Base-by-base conservation (phyloP, 2,888 invertebrate genomes). In the Seira ritae region DNA sequence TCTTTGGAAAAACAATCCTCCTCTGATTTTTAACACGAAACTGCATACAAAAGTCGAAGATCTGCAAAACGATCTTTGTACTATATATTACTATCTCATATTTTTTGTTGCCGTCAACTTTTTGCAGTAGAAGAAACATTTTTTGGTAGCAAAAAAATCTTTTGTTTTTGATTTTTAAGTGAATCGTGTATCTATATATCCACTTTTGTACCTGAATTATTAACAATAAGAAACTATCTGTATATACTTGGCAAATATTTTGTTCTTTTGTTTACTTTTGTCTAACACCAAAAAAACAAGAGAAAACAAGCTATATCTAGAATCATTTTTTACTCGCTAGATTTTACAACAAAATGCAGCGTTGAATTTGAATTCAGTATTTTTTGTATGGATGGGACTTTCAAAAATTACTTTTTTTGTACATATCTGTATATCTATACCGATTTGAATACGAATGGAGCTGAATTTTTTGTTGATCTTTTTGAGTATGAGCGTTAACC, bases 81-180 rank as follows among this genome's bases (percentile, higher is more conserved):
- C 31, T 31, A 31, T 31, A 31, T 31, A 31, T 8, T 31, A 31
- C 31, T 31, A 31, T 31, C 31, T 70, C 66, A 55, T 22, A 72
- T 82, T 80, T 86, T 82, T 80, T 62, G 78, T 86, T 85, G 85
- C 85, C 82, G 83, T 85, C 83, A 80, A 80, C n/a, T 85, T 85
- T 75, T 67, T 85, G 72, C 80, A 80, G 37, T 83, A 65, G 75
- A 83, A 85, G 83, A 62, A 62, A 67, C 31, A 66, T 62, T 42
- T 62, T 62, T 62, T 62, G 20, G 62, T 62, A 62, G 62, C 22
- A n/a, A 62, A 20, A 62, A 3, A 62, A 62, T 20, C 8, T 62
- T 62, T 62, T 62, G 62, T 62, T 62, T 42, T n/a, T n/a, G 42
- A 8, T 62, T 62, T 62, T 62, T 62, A 62, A n/a, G 50, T 50